A percentile compares a stretch with the other conserved stretches of the same genome.
Evolutionary conservation across 2,888 invertebrate species (phyloP).

Genomic region (Biston stratarius): DNA sequence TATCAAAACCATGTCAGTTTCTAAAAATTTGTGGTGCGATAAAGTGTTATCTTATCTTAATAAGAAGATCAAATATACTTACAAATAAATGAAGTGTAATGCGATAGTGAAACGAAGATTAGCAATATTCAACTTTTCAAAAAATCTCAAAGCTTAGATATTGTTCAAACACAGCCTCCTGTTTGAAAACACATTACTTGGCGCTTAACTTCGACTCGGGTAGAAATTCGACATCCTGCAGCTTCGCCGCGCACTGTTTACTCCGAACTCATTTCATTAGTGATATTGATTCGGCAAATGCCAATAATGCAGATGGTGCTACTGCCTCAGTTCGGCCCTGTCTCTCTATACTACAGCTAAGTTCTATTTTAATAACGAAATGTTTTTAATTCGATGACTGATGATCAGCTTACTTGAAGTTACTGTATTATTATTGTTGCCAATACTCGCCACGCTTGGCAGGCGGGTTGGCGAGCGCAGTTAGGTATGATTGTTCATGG

Average conservation of each 20-base stretch:
- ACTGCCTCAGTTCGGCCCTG: slow-evolving; percentile 8
- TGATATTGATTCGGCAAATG: slow-evolving; percentile 28
- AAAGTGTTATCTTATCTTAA: too few relatives aligned
- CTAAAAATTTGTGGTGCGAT: too few relatives aligned
- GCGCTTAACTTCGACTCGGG: neutral
- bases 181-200: slow-evolving; percentile 10
- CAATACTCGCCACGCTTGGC: too few relatives aligned
- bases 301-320: slow-evolving; percentile 31
- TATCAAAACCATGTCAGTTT: too few relatives aligned
- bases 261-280: slow-evolving; percentile 29
- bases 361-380: slow-evolving; percentile 2
- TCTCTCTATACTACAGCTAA: slow-evolving; percentile 5
- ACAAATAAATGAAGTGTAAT: too few relatives aligned
- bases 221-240: slow-evolving; percentile 1
- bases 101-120: too few relatives aligned
- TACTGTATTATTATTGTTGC: too few relatives aligned
- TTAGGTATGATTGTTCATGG: too few relatives aligned
- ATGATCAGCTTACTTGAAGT: too few relatives aligned
- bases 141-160: neutral
- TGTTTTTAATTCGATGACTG: too few relatives aligned
- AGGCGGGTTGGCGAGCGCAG: too few relatives aligned
- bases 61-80: too few relatives aligned
- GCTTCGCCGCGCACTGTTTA: slow-evolving; percentile 12
- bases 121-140: neutral
- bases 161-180: neutral